A percentile compares a stretch with the other conserved stretches of the same genome.
phyloP scores from a whole-genome alignment of 1,140 invertebrate species.

The Solen grandis region DNA sequence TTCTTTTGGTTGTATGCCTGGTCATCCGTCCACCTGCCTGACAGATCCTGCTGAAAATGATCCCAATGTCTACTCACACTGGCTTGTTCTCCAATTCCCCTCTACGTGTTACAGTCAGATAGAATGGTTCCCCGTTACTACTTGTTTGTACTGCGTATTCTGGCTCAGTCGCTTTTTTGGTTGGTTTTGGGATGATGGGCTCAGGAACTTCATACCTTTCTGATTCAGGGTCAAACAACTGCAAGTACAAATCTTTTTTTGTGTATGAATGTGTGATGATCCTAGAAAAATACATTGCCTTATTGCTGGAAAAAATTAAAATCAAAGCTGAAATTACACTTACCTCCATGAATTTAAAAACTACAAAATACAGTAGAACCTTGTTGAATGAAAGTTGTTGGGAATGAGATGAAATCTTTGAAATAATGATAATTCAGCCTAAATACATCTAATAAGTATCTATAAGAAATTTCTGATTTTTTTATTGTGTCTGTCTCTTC shows the following conservation, averaged over 20 bases:
- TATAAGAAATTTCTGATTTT: no score
- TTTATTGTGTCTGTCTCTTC: no score
- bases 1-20: no score
- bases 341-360: no score
- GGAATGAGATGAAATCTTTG: no score
- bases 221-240: constrained; percentile 61
- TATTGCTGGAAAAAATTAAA: background rate
- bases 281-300: background rate
- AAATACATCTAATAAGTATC: no score
- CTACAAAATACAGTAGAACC: no score
- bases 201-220: constrained; percentile 66
- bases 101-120: constrained; percentile 44
- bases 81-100: background rate
- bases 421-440: no score
- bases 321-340: no score
- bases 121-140: constrained; percentile 56
- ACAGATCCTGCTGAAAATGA: no score
- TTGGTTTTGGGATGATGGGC: constrained; percentile 32
- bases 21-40: no score
- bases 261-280: background rate
- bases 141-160: constrained; percentile 54
- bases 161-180: constrained; percentile 19
- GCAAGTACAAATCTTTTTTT: background rate
- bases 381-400: no score
- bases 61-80: constrained; percentile 15